Percentiles rank a stretch among this genome's conserved stretches.
Conservation (phyloP, 2,888 invertebrate genomes). For the Ypsolopha sequella region DNA sequence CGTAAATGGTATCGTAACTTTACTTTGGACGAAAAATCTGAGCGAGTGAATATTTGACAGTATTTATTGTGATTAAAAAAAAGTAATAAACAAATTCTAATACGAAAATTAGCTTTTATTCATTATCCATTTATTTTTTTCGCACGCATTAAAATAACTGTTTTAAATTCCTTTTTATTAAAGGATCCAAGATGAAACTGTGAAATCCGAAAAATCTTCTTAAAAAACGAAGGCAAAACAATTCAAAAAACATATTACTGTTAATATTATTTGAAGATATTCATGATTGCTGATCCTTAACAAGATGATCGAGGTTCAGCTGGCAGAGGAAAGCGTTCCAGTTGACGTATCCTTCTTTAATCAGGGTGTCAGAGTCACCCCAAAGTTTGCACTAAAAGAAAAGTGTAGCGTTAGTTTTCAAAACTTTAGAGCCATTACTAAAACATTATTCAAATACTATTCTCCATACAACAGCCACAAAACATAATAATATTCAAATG, state of each 20-base stretch:
- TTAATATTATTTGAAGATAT: constrained; percentile 3
- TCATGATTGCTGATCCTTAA: constrained; percentile 36
- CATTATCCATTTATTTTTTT: too few species aligned
- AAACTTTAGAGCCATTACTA: constrained; percentile 1
- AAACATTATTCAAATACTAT: too few species aligned
- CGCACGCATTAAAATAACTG: too few species aligned
- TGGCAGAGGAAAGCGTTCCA: constrained; percentile 62
- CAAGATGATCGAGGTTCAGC: constrained; percentile 54
- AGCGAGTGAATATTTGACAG: constrained; percentile 3
- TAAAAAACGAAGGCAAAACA: neutral
- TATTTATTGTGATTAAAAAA: constrained; percentile 50
- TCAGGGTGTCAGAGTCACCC: constrained; percentile 38
- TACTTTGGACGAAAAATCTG: neutral
- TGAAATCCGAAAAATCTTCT: neutral
- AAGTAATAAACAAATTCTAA: constrained; percentile 24
- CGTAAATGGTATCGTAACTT: neutral
- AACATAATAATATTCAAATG: too few species aligned
- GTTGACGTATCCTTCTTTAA: constrained; percentile 50
- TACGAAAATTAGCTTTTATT: constrained; percentile 1
- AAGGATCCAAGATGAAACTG: too few species aligned
- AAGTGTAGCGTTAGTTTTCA: constrained; percentile 1
- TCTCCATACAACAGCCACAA: too few species aligned
- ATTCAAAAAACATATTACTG: neutral
- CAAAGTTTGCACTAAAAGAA: constrained; percentile 45
- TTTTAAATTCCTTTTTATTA: too few species aligned